These are phyloP conservation scores for Physocephala rufipes DNA, from an alignment of 2,888 invertebrate species.

Conservation along the genomic window DNA sequence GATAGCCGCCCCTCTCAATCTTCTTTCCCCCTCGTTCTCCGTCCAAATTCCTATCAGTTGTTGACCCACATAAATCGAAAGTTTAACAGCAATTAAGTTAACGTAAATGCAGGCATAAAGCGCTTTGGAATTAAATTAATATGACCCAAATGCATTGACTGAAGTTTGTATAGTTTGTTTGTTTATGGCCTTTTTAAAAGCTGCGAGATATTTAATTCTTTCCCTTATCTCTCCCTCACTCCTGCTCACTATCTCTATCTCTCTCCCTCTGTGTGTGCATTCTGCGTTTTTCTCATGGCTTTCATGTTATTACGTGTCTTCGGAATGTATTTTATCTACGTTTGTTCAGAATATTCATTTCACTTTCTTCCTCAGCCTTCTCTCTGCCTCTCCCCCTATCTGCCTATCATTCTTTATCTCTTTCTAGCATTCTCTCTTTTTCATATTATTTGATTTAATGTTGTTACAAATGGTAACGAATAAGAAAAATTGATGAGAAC, in stretches of 20 bases:
- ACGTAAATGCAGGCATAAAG: too few species aligned
- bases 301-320: background rate
- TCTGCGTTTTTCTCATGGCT: background rate
- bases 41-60: background rate
- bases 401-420: constrained; percentile 19
- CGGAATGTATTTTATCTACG: background rate
- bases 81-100: constrained; percentile 4
- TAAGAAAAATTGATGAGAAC: background rate
- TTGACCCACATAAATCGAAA: constrained; percentile 19
- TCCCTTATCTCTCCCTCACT: too few species aligned
- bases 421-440: constrained; percentile 21
- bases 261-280: background rate
- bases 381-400: constrained; percentile 16
- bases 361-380: background rate
- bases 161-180: background rate
- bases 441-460: background rate
- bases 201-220: background rate
- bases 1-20: too few species aligned
- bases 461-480: background rate
- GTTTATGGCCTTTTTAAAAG: background rate
- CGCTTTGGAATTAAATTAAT: background rate
- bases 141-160: constrained; percentile 14
- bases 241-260: constrained; percentile 7
- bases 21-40: background rate
- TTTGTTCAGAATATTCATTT: constrained; percentile 3